Base-by-base conservation (phyloP, 2,888 invertebrate species). In the Zaprionus lineosus region DNA sequence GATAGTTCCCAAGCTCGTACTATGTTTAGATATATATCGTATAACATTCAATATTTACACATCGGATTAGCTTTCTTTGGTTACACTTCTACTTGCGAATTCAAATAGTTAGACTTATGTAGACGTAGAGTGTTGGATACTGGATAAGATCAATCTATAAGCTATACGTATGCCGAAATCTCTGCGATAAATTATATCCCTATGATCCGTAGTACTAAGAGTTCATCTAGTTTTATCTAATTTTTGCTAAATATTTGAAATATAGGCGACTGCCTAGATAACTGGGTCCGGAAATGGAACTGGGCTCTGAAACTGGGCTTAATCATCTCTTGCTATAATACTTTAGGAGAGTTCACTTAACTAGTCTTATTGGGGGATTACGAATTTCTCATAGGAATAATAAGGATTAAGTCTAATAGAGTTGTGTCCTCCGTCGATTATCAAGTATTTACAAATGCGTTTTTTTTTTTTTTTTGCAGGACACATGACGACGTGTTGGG, bases 231-330 rank as follows among this genome's bases (percentile, higher is more conserved):
- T 47, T 72, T 67, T 43, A 37, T 36, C 55, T 66, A 61, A 41
- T 40, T 66, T 64, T 63, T 63, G 51, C 70, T 71, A 73, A 52
- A 34, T 67, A 68, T n/a, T n/a, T n/a, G n/a, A n/a, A n/a, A n/a
- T n/a, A n/a, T n/a, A n/a, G 66, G 62, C 55, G 31, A 60, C 31
- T 44, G 52, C 53, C 48, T 52, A 19, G 58, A 51, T 65, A 36
- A 70, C 67, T 58, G 67, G 61, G 60, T 40, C 44, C 29, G 39
- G 21, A 51, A 58, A 3, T 19, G 19, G 19, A 3, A 3, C 3
- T 19, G 24, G 64, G 39, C 24, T 29, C 40, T 34, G 26, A 19
- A 60, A 60, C 68, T 76, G 66, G 50, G 41, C 39, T 21, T 7
- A 21, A 33, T n/a, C 37, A 43, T 29, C 37, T 59, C 53, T 39